Base-by-base conservation (phyloP, 2,888 invertebrate genomes). In the Hydropsyche betteni region DNA sequence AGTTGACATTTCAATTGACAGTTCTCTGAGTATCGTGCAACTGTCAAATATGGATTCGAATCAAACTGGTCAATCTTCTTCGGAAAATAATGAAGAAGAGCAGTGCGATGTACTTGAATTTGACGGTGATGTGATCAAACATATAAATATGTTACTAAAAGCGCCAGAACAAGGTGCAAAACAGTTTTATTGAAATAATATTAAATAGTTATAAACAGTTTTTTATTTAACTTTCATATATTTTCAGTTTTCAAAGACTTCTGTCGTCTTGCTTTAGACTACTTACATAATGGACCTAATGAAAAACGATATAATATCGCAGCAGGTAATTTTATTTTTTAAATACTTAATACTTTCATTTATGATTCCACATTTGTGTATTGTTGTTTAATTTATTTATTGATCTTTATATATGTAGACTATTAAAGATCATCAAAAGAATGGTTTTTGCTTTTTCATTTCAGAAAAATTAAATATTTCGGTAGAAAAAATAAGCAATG, bases 211-310 rank as follows among this genome's bases (percentile, higher is more conserved):
- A 69, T 69, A 68, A 71, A 74, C 53, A 70, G 71, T 76, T 55
- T 74, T 55, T 14, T 6, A 55, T 55, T 55, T 14, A 12, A 10
- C 16, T 10, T 6, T 14, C 5, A 55, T 55, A 10, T 55, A 12
- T 16, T 55, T 55, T 55, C 84, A 92, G 92, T 92, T 79, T 82
- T 92, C 24, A 89, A 90, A 76, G 91, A 92, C 83, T 92, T 92
- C 81, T 92, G 92, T 82, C 92, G 91, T 83, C 83, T 92, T 74
- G 87, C 91, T 1, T 84, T 90, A 77, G 91, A 92, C 81, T 92
- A 89, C 82, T 81, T 93, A 38, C 88, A 88, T 77, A 92, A 91
- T 84, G 92, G 92, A 14, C 86, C 88, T 24, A 91, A 92, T 83
- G 81, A 85, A 12, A 91, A 91, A 82, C 85, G 91, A 75, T 91